phyloP scores from a whole-genome alignment of 2,888 invertebrate species.

The Nemurella pictetii region DNA sequence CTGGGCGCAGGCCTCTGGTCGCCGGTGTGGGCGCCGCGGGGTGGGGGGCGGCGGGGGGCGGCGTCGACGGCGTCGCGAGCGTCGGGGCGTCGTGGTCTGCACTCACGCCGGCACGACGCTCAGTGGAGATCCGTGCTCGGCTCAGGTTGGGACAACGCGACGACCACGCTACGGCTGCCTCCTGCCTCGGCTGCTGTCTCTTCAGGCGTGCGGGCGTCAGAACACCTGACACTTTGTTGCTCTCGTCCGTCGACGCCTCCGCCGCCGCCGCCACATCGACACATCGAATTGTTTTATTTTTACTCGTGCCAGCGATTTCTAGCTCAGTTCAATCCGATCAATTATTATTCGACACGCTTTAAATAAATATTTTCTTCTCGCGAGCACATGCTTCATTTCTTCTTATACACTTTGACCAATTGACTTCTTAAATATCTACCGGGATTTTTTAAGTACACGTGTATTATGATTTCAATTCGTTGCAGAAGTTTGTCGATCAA shows the following conservation, averaged over 20 bases:
- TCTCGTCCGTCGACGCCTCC: too few relatives aligned
- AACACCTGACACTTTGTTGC: background rate
- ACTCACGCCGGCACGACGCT: background rate
- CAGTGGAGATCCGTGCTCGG: background rate
- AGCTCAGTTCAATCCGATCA: background rate
- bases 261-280: background rate
- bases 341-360: background rate
- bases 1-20: background rate
- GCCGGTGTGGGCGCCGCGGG: background rate
- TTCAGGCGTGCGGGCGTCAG: background rate
- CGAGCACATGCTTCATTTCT: background rate
- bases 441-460: too few relatives aligned
- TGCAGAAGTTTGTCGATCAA: background rate
- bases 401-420: background rate
- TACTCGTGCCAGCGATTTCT: background rate
- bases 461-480: background rate
- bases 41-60: background rate
- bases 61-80: background rate
- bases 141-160: background rate
- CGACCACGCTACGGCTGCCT: background rate
- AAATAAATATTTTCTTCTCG: background rate
- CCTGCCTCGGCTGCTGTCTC: background rate
- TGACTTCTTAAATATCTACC: background rate
- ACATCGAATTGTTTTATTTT: background rate
- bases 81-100: background rate